Evolutionary conservation across 2,888 invertebrate genomes (phyloP).

Genomic region (Parnassius orleans): DNA sequence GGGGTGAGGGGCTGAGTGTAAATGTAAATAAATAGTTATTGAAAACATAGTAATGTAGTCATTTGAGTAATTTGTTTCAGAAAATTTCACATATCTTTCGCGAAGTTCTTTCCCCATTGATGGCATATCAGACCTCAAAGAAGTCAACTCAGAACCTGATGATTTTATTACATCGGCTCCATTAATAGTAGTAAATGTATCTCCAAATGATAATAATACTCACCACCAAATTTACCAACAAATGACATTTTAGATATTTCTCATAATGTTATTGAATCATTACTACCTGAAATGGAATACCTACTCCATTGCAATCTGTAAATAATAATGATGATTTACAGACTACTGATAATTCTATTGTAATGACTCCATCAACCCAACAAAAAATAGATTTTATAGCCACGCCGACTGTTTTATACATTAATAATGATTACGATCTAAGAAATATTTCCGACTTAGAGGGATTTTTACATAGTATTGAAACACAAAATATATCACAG

Average conservation of each 20-base stretch:
- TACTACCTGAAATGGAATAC: too few species aligned
- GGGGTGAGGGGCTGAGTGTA: constrained; percentile 8
- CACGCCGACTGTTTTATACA: constrained; percentile 8
- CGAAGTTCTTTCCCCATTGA: constrained; percentile 1
- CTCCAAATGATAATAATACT: too few species aligned
- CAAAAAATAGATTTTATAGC: constrained; percentile 17
- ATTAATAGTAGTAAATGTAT: too few species aligned
- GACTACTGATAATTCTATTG: constrained; percentile 12
- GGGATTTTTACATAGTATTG: constrained; percentile 5
- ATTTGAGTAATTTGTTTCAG: constrained; percentile 4
- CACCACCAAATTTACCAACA: too few species aligned
- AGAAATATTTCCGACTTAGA: constrained; percentile 7
- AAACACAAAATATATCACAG: constrained; percentile 10
- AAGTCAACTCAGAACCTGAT: too few species aligned
- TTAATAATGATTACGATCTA: constrained; percentile 6
- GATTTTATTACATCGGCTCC: too few species aligned
- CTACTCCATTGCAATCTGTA: background rate
- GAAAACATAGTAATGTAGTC: constrained; percentile 4
- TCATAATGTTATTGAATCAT: too few species aligned
- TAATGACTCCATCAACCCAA: constrained; percentile 15
- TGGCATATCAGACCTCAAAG: constrained; percentile 2
- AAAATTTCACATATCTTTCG: constrained; percentile 4
- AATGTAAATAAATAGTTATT: constrained; percentile 3
- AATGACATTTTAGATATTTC: too few species aligned
- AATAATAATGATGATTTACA: constrained; percentile 1